Percentiles rank a stretch among this genome's conserved stretches.
These are phyloP conservation scores for Pelochelys cantorii DNA, from an alignment of 2,797 vertebrate genomes.

Conservation along the genomic window DNA sequence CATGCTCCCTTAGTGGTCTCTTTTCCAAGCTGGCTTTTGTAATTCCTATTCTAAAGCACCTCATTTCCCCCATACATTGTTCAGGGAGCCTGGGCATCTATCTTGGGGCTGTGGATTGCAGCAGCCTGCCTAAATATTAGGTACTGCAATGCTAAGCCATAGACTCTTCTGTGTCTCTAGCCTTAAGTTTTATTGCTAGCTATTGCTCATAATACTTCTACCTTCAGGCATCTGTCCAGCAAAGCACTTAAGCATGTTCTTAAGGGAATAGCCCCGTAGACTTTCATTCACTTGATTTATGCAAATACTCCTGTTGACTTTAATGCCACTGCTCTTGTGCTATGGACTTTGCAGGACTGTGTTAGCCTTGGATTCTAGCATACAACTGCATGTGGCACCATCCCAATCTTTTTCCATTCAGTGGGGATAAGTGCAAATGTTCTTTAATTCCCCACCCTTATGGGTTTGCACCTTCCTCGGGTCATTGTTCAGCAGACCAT, in stretches of 20 bases:
- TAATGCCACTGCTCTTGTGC: background rate
- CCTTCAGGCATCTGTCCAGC: background rate
- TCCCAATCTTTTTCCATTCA: background rate
- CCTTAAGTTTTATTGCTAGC: background rate
- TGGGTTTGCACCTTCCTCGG: background rate
- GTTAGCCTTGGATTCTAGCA: too few species aligned
- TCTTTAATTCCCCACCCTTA: background rate
- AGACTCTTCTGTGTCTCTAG: too few species aligned
- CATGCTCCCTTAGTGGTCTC: too few species aligned
- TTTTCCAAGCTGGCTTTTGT: too few species aligned
- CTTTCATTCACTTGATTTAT: background rate
- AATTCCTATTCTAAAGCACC: too few species aligned
- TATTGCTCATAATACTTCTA: background rate
- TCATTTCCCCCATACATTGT: too few species aligned
- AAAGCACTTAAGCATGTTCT: background rate
- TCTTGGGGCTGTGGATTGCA: too few species aligned
- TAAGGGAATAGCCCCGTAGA: background rate
- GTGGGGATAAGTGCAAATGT: background rate
- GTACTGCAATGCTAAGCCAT: too few species aligned
- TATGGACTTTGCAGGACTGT: background rate
- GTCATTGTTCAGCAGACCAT: background rate
- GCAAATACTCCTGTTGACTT: background rate
- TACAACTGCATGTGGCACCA: too few species aligned
- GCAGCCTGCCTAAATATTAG: too few species aligned
- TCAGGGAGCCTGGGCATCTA: too few species aligned